Percentiles rank a stretch among this genome's conserved stretches.
Conservation (phyloP, 1,140 invertebrate species). For the Diorhabda sublineata region DNA sequence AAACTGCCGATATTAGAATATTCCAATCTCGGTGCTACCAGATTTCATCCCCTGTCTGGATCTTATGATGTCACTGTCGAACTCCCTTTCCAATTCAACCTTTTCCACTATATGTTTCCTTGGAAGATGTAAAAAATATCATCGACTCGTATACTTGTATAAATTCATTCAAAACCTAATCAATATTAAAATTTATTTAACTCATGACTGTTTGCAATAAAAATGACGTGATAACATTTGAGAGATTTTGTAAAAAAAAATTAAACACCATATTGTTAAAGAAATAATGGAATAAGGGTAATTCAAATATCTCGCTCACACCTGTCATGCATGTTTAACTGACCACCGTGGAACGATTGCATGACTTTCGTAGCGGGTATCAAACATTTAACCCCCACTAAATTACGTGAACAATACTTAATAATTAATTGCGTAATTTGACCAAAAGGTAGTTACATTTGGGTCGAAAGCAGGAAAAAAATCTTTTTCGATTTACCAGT, state of each 20-base stretch:
- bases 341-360: slow-evolving; percentile 3
- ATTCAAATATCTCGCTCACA: neutral
- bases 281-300: too few relatives aligned
- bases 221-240: too few relatives aligned
- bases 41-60: slow-evolving; percentile 32
- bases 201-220: too few relatives aligned
- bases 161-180: too few relatives aligned
- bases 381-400: slow-evolving; percentile 9
- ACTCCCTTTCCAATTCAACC: neutral
- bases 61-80: slow-evolving; percentile 2
- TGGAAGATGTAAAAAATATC: too few relatives aligned
- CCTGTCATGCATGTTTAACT: neutral
- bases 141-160: too few relatives aligned
- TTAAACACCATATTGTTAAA: too few relatives aligned
- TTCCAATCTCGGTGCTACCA: slow-evolving; percentile 40
- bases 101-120: neutral
- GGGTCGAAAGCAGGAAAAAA: too few relatives aligned
- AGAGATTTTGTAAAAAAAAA: too few relatives aligned
- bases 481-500: too few relatives aligned
- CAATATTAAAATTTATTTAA: too few relatives aligned
- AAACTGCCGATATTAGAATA: slow-evolving; percentile 39
- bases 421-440: slow-evolving; percentile 15
- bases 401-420: slow-evolving; percentile 9
- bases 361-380: slow-evolving; percentile 9
- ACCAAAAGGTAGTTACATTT: neutral